Evolutionary conservation across 1,140 invertebrate species (phyloP).

Genomic region (Camponotus vicinus): DNA sequence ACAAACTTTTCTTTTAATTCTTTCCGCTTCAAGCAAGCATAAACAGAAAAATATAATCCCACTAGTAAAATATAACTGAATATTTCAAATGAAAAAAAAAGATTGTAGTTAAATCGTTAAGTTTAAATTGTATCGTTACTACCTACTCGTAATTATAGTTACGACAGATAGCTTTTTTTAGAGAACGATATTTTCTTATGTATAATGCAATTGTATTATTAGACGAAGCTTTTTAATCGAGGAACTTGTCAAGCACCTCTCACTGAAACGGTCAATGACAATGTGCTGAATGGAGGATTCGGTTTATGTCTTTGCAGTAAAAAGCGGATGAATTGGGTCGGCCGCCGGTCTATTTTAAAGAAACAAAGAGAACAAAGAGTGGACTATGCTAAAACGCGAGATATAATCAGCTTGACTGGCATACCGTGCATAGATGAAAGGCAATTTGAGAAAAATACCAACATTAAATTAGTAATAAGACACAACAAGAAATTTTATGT

Average conservation of each 20-base stretch:
- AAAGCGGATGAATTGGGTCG: constrained; percentile 32
- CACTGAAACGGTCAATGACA: constrained; percentile 37
- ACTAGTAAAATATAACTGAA: not conserved
- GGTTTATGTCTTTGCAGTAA: constrained; percentile 12
- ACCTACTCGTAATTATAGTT: not conserved
- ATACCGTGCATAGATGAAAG: not conserved
- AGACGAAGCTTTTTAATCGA: constrained; percentile 39
- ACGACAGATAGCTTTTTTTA: constrained; percentile 1
- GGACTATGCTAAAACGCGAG: constrained; percentile 19
- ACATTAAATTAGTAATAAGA: not conserved
- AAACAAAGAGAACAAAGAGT: constrained; percentile 34
- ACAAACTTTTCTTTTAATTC: not conserved
- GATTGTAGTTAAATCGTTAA: too few species aligned
- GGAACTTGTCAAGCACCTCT: constrained; percentile 3
- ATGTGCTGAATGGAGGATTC: constrained; percentile 30
- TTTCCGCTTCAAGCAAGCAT: not conserved
- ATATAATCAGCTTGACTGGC: constrained; percentile 40
- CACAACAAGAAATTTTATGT: not conserved
- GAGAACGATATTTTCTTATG: not conserved
- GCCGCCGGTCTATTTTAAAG: constrained; percentile 22
- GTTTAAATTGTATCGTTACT: not conserved
- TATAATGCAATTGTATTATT: constrained; percentile 12
- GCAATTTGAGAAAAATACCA: not conserved
- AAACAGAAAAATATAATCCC: not conserved
- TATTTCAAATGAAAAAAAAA: too few species aligned